Evolutionary conservation across 2,888 invertebrate species (phyloP).

Genomic region (Sycophila texana): DNA sequence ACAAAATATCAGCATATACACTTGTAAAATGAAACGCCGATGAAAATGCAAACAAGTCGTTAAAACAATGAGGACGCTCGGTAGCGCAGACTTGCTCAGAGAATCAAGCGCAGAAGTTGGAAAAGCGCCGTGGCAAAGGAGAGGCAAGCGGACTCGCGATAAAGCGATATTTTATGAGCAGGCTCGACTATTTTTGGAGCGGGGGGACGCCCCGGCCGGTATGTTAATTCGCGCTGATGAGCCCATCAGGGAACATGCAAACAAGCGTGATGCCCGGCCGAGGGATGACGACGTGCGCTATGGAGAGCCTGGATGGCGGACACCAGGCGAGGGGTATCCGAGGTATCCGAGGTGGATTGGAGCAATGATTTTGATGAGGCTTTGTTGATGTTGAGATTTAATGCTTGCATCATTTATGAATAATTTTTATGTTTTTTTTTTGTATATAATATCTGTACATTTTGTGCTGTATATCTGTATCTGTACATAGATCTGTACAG

Average conservation of each 20-base stretch:
- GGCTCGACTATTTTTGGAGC: constrained; percentile 40
- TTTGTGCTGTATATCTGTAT: too few species aligned
- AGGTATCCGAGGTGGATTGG: too few species aligned
- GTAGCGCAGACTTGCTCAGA: too few species aligned
- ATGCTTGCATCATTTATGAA: too few species aligned
- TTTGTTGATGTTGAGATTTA: too few species aligned
- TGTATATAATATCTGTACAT: too few species aligned
- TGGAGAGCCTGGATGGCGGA: neutral
- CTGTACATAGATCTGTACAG: too few species aligned
- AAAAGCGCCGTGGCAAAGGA: neutral
- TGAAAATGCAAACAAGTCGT: constrained; percentile 52
- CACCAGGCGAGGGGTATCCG: too few species aligned
- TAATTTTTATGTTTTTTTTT: too few species aligned
- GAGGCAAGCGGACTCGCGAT: constrained; percentile 33
- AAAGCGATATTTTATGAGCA: constrained; percentile 49
- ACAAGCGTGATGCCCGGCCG: constrained; percentile 6
- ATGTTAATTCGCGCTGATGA: constrained; percentile 75
- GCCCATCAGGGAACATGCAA: constrained; percentile 74
- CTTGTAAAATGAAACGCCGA: too few species aligned
- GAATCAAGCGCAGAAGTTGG: neutral
- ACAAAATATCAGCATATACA: too few species aligned
- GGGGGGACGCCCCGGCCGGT: constrained; percentile 67
- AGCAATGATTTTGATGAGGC: too few species aligned
- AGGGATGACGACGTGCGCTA: neutral
- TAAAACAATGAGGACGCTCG: constrained; percentile 19